Conservation (phyloP, 1,140 invertebrate genomes). For the Oscheius sp. region DNA sequence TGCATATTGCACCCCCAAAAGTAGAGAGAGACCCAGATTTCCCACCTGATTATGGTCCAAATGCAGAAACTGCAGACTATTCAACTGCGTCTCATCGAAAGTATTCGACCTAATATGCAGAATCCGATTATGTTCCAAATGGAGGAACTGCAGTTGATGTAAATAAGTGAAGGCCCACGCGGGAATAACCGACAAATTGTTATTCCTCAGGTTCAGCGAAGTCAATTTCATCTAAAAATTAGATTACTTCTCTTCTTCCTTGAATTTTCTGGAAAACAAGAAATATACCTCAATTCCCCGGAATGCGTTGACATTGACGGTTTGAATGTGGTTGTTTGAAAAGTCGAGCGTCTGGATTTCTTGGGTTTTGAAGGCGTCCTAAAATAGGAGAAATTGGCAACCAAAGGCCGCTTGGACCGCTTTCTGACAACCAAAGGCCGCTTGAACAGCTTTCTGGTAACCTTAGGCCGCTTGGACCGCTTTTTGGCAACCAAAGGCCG, state of each 20-base stretch:
- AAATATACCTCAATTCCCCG: constrained; percentile 34
- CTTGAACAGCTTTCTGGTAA: too few relatives aligned
- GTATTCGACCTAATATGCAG: constrained; percentile 24
- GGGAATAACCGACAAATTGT: constrained; percentile 34
- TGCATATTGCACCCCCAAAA: too few relatives aligned
- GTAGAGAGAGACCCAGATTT: too few relatives aligned
- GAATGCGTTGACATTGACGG: constrained; percentile 39
- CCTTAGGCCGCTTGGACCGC: too few relatives aligned
- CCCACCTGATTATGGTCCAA: constrained; percentile 31
- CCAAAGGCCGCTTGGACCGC: too few relatives aligned
- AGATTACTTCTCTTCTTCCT: not conserved
- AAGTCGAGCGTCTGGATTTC: constrained; percentile 33
- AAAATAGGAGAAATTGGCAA: too few relatives aligned
- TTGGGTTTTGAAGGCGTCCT: constrained; percentile 34
- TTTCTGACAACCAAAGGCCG: too few relatives aligned
- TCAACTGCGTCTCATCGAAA: constrained; percentile 39
- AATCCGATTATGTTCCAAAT: constrained; percentile 34
- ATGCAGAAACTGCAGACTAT: constrained; percentile 35
- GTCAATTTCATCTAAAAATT: constrained; percentile 30
- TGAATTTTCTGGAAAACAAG: not conserved
- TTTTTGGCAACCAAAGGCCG: too few relatives aligned
- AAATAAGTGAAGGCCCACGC: constrained; percentile 35
- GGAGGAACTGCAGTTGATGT: constrained; percentile 29
- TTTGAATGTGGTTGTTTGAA: constrained; percentile 36
- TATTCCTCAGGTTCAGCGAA: constrained; percentile 17